These are phyloP conservation scores for Volucella zonaria DNA, from an alignment of 2,888 invertebrate species.

Conservation along the genomic window DNA sequence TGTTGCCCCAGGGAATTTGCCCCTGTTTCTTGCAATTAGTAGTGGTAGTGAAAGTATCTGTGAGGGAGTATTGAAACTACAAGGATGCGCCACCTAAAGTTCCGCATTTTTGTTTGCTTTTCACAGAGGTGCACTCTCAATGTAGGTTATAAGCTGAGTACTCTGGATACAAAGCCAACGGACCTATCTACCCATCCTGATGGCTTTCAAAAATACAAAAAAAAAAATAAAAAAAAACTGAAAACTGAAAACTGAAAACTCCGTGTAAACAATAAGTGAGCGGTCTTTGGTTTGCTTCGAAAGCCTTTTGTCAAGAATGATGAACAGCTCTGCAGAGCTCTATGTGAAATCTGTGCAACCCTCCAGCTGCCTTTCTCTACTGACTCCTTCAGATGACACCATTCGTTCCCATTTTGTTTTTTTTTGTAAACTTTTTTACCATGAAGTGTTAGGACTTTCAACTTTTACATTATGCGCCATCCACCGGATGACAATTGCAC, in stretches of 20 bases:
- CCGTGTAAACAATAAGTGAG: constrained; percentile 62
- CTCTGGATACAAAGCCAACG: background rate
- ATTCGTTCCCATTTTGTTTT: constrained; percentile 30
- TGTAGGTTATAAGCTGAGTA: constrained; percentile 31
- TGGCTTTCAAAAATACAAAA: constrained; percentile 15
- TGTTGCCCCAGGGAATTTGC: background rate
- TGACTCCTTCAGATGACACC: constrained; percentile 56
- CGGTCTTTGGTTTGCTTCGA: constrained; percentile 51
- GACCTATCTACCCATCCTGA: background rate
- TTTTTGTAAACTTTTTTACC: constrained; percentile 39
- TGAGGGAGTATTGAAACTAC: background rate
- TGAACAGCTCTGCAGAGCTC: constrained; percentile 45
- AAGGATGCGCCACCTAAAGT: constrained; percentile 7
- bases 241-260: no score
- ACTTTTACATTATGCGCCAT: constrained; percentile 34
- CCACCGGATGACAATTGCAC: constrained; percentile 52
- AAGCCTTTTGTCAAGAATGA: constrained; percentile 52
- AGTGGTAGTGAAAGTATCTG: constrained; percentile 3
- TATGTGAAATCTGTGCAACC: constrained; percentile 1
- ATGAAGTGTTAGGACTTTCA: constrained; percentile 48
- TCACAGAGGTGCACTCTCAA: background rate
- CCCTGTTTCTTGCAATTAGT: constrained; percentile 19
- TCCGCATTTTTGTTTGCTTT: constrained; percentile 8
- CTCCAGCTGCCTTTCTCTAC: constrained; percentile 5
- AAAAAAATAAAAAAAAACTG: background rate